phyloP scores from a whole-genome alignment of 2,888 invertebrate genomes.

The Cephus sareptanus region DNA sequence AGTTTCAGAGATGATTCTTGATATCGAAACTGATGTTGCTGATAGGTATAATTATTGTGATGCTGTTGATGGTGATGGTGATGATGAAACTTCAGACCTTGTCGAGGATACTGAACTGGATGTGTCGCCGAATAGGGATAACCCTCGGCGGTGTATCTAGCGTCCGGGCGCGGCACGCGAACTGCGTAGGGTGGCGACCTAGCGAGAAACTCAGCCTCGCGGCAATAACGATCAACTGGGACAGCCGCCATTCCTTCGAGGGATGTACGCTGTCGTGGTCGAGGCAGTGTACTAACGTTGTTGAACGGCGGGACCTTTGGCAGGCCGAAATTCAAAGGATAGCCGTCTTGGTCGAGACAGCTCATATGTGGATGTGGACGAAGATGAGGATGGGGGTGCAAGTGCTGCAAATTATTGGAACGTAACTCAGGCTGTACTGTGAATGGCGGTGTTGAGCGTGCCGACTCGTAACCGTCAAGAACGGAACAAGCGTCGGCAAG shows the following conservation, averaged over 20 bases:
- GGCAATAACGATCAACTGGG: constrained; percentile 70
- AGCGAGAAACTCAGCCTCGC: constrained; percentile 76
- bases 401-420: too few species aligned
- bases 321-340: constrained; percentile 81
- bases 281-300: constrained; percentile 83
- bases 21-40: too few species aligned
- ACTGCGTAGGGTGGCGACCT: constrained; percentile 68
- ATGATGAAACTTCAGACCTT: constrained; percentile 62
- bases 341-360: constrained; percentile 82
- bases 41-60: constrained; percentile 1
- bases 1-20: too few species aligned
- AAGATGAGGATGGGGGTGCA: constrained; percentile 31
- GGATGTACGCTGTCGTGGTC: constrained; percentile 71
- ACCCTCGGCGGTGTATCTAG: constrained; percentile 82
- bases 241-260: constrained; percentile 68
- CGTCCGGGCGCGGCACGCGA: constrained; percentile 44
- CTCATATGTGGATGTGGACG: constrained; percentile 45
- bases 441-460: constrained; percentile 34
- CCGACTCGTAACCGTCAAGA: constrained; percentile 51
- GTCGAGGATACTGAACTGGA: constrained; percentile 56
- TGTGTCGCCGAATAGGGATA: constrained; percentile 75
- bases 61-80: constrained; percentile 46
- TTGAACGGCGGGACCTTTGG: constrained; percentile 72
- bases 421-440: constrained; percentile 51
- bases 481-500: constrained; percentile 32